Conservation (phyloP, 2,797 vertebrate genomes). For the Rhodeus uyekii region DNA sequence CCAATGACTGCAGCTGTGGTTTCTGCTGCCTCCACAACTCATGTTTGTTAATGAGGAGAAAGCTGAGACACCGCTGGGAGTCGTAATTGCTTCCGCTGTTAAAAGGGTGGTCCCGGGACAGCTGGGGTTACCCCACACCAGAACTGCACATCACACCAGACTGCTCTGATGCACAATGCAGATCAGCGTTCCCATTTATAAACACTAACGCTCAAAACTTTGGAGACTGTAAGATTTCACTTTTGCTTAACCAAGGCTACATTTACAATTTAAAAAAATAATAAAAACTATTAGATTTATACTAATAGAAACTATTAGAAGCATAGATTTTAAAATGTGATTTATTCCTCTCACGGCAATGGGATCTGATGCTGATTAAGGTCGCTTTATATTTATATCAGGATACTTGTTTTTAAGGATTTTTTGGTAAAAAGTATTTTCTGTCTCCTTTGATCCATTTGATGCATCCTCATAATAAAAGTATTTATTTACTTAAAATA, state of each 20-base stretch:
- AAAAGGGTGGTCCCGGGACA: slow-evolving; percentile 51
- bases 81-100: slow-evolving; percentile 54
- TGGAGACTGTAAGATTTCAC: too few species aligned
- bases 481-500: background rate
- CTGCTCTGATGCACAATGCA: background rate
- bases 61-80: slow-evolving; percentile 47
- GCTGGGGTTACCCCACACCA: slow-evolving; percentile 41
- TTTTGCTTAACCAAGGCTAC: background rate
- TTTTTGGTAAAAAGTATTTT: background rate
- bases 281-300: too few species aligned
- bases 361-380: background rate
- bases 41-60: slow-evolving; percentile 59
- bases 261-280: too few species aligned
- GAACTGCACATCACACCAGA: slow-evolving; percentile 6
- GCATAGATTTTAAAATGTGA: background rate
- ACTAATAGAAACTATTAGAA: too few species aligned
- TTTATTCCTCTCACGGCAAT: background rate
- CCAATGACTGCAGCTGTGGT: background rate
- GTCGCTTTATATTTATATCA: background rate
- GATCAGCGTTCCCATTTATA: background rate
- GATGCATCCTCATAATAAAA: background rate
- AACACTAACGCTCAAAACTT: background rate
- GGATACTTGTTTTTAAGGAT: background rate
- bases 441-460: background rate
- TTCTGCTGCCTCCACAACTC: slow-evolving; percentile 46